Conservation (phyloP, 1,140 invertebrate species). For the Cydia amplana region DNA sequence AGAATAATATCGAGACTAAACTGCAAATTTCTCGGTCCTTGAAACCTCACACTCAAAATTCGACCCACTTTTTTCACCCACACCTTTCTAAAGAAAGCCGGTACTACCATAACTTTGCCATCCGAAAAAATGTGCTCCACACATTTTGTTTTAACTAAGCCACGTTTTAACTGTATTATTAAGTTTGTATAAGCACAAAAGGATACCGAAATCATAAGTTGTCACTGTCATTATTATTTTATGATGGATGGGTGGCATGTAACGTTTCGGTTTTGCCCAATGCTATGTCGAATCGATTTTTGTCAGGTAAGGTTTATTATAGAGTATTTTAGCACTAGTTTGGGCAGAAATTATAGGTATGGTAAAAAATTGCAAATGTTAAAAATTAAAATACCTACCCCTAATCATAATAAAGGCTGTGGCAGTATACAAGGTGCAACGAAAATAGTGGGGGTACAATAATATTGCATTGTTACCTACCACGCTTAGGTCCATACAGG, state of each 20-base stretch:
- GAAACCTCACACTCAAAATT: neutral
- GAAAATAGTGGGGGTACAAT: too few species aligned
- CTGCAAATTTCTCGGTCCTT: neutral
- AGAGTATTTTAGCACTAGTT: neutral
- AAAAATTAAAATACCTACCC: too few species aligned
- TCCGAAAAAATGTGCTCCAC: neutral
- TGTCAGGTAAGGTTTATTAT: conserved; percentile 1
- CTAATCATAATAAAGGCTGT: too few species aligned
- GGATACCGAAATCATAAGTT: neutral
- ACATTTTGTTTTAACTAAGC: neutral
- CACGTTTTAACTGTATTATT: neutral
- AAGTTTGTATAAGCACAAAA: neutral
- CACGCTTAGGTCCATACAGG: too few species aligned
- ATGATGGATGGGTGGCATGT: neutral
- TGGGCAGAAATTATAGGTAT: too few species aligned
- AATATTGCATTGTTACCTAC: too few species aligned
- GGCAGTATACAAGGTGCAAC: too few species aligned
- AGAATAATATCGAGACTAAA: neutral
- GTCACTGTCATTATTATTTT: neutral
- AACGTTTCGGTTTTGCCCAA: neutral
- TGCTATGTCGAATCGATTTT: neutral
- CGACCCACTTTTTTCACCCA: neutral
- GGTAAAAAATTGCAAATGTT: too few species aligned
- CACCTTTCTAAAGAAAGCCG: conserved; percentile 3
- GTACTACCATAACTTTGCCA: neutral